phyloP scores from a whole-genome alignment of 2,888 invertebrate genomes.

The Dolichomitus sp. region DNA sequence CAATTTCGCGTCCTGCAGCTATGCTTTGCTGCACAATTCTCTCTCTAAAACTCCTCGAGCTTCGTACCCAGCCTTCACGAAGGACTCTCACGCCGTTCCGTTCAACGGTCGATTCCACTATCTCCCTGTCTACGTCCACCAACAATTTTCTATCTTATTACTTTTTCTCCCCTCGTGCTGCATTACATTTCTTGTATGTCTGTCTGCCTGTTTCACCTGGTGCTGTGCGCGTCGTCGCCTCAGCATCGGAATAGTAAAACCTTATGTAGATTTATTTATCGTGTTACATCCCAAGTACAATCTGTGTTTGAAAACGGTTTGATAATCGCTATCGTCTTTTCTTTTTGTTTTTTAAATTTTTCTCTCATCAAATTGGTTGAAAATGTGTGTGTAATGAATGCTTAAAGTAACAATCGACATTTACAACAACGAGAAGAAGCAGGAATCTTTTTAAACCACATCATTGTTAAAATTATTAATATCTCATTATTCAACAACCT shows the following conservation, averaged over 20 bases:
- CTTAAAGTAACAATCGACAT: no score
- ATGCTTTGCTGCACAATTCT: neutral
- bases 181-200: neutral
- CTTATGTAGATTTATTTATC: neutral
- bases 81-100: slow-evolving; percentile 44
- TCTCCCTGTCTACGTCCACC: neutral
- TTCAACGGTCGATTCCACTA: slow-evolving; percentile 53
- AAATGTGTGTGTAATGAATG: no score
- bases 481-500: no score
- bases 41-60: neutral
- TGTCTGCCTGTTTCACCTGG: slow-evolving; percentile 9
- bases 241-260: neutral
- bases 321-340: slow-evolving; percentile 10
- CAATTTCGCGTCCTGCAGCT: slow-evolving; percentile 9
- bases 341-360: slow-evolving; percentile 4
- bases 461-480: no score
- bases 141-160: slow-evolving; percentile 10
- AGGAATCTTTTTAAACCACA: no score
- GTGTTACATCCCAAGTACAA: neutral
- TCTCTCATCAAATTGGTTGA: neutral
- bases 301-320: neutral
- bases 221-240: slow-evolving; percentile 6
- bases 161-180: neutral
- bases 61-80: slow-evolving; percentile 17
- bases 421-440: no score